Base-by-base conservation (phyloP, 2,113 vertebrate genomes). In the Dendrocopos noguchii region DNA sequence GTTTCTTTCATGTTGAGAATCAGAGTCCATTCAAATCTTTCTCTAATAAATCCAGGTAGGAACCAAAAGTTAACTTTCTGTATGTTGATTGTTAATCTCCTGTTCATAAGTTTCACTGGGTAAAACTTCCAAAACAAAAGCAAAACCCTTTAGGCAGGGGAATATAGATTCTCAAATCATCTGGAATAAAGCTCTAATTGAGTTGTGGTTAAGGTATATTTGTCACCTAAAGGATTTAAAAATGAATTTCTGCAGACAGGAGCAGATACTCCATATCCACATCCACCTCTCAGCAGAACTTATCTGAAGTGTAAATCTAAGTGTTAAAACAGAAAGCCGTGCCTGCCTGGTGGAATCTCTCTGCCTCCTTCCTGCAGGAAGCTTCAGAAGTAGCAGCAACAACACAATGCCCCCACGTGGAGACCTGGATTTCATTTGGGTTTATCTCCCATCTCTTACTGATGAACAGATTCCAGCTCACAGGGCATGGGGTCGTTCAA, bases 371-470 rank as follows among this genome's bases (percentile, higher is more conserved):
- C 39, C 74, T 52, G n/a, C 13, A 56, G 28, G 56, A 93, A 79
- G 63, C 84, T 93, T 91, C 78, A 66, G 28, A 84, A 91, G 72
- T 66, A 95, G 64, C 52, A 93, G 88, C 68, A 91, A 91, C 91
- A 90, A 80, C 47, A 92, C 65, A 96, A 96, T 89, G 91, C 94
- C 94, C 95, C 87, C 95, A 84, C 80, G 94, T 95, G 94, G 92
- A 84, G 92, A 94, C 42, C 87, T 36, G 33, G n/a, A 65, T 82
- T 93, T 65, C 5, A 81, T 44, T 84, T 76, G 65, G 34, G 57
- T 87, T 90, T 60, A 52, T 72, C 47, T 84, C 52, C 61, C 34
- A 84, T 47, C 20, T 52, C 44, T 55, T 88, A 70, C 64, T 63
- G 77, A 84, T 61, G 29, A 90, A 82, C 17, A 89, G 44, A 56